Evolutionary conservation across 2,113 vertebrate species (phyloP), one percentile per base, ranked within the genome.

Genomic region (Ptychochromis oligacanthus): DNA sequence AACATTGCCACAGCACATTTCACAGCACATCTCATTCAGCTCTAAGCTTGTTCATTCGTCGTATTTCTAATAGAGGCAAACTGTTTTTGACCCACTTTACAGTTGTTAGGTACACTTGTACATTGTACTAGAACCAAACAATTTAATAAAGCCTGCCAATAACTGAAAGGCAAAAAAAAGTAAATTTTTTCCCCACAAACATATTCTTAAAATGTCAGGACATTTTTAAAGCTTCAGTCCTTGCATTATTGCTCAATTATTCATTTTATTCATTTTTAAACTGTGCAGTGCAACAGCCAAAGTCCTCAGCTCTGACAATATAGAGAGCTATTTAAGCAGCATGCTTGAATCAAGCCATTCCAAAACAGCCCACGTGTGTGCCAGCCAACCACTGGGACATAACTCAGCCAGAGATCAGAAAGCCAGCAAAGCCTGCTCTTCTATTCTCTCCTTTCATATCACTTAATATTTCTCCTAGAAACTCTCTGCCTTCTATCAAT

Each of bases 1-100:
- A 83, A 62, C 36, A 74, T 38, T 74, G 54, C 40, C 56, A 67
- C 56, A 80, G 80, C 56, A 84, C 46, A 80, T 87, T 85, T 89
- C 75, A 79, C 55, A 56, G 18, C 43, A 38, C 46, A 58, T 31
- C 52, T 60, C 65, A 49, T 28, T 49, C 65, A 70, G 6, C 43
- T 70, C 65, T 72, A 24, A 31, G 43, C 24, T 31, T 52, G 20
- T 26, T 52, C 43, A 52, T 75, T 14, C 34, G 31, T 5, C 67
- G 24, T 38, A 24, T 46, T 36, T 28, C 36, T 28, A 67, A 43
- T 6, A 2, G 3, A 24, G 65, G 15, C 2, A 1, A 6, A 12
- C 24, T 31, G 20, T 43, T 28, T n/a, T 20, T 77, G 67, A 77
- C 77, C 75, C 40, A 59, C 34, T 87, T 83, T 56, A 28, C 13